Evolutionary conservation across 1,140 invertebrate species (phyloP).

Genomic region (Lanistes nyassanus): DNA sequence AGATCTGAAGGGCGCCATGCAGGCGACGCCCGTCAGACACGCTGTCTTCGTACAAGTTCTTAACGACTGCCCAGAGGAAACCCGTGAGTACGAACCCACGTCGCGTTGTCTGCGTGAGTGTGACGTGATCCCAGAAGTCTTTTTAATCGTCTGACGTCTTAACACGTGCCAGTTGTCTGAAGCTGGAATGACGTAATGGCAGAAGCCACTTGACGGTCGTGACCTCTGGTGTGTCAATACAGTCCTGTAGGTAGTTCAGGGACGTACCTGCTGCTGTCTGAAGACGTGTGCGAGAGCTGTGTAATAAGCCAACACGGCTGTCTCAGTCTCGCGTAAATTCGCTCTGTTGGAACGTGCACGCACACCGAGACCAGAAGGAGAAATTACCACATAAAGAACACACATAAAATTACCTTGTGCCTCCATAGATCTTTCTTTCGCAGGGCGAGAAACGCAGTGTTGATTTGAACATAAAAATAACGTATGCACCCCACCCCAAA

Average conservation of each 20-base stretch:
- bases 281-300: background rate
- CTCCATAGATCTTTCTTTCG: too few species aligned
- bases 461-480: too few species aligned
- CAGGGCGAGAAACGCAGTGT: too few species aligned
- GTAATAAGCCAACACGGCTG: background rate
- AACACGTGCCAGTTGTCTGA: background rate
- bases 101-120: too few species aligned
- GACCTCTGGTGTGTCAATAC: too few species aligned
- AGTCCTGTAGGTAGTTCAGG: too few species aligned
- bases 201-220: background rate
- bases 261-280: background rate
- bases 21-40: slow-evolving; percentile 38
- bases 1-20: slow-evolving; percentile 24
- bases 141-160: background rate
- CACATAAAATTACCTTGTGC: too few species aligned
- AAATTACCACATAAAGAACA: too few species aligned
- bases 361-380: background rate
- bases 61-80: slow-evolving; percentile 37
- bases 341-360: background rate
- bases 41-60: slow-evolving; percentile 47
- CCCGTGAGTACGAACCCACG: slow-evolving; percentile 24
- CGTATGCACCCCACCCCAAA: too few species aligned
- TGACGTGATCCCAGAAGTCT: too few species aligned
- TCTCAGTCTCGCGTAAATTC: background rate
- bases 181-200: background rate